A percentile compares a stretch with the other conserved stretches of the same genome.
Evolutionary conservation across 2,113 vertebrate species (phyloP).

Genomic region (Phylloscopus whistleri): DNA sequence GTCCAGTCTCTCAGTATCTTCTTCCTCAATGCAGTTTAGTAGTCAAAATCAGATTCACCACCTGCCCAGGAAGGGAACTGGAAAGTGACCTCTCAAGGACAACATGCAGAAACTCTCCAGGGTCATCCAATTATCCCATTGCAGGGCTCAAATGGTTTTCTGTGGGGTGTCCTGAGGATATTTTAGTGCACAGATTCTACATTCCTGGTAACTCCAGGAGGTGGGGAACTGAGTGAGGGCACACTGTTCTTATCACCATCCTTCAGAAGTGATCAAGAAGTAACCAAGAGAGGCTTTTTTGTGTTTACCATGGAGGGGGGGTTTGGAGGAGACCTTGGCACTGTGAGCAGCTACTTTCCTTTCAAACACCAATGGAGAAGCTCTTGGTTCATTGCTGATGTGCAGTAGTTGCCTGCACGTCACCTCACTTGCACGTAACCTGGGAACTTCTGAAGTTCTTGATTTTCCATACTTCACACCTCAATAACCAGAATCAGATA

Average conservation of each 20-base stretch:
- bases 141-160: not conserved
- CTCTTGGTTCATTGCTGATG: not conserved
- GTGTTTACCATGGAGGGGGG: not conserved
- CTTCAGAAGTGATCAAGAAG: not conserved
- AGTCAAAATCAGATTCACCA: not conserved
- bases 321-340: not conserved
- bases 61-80: not conserved
- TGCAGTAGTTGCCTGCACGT: not conserved
- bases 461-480: not conserved
- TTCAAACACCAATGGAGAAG: accelerated
- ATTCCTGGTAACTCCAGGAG: not conserved
- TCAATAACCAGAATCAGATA: not conserved
- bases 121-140: not conserved
- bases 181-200: not conserved
- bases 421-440: accelerated
- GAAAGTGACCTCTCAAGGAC: not conserved
- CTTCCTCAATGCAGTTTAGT: not conserved
- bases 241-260: not conserved
- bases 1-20: not conserved
- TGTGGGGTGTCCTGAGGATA: not conserved
- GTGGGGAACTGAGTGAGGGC: not conserved
- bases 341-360: not conserved
- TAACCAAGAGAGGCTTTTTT: not conserved
- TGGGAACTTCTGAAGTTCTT: not conserved
- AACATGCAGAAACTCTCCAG: not conserved